A percentile compares a stretch with the other conserved stretches of the same genome.
These are phyloP conservation scores for Pachyseris speciosa DNA, from an alignment of 64 coral and sea anemone genomes.

Conservation along the genomic window DNA sequence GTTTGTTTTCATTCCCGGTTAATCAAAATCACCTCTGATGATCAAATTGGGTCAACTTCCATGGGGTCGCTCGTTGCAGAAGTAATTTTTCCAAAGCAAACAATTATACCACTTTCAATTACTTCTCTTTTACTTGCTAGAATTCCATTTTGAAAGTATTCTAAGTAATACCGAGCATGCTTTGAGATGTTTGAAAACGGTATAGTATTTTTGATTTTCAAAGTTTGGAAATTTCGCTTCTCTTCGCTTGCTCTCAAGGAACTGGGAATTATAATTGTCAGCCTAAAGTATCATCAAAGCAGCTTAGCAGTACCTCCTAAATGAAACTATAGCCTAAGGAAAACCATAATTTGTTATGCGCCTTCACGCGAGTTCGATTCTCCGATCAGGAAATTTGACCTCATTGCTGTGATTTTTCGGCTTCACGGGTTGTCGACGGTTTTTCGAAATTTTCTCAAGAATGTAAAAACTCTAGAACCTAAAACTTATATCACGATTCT, in stretches of 20 bases:
- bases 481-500: conserved; percentile 30
- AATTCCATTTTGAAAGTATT: conserved; percentile 6
- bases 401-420: conserved; percentile 32
- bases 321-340: conserved; percentile 23
- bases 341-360: conserved; percentile 39
- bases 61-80: too few relatives aligned
- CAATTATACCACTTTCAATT: too few relatives aligned
- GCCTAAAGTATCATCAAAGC: not conserved
- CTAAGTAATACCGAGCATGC: conserved; percentile 27
- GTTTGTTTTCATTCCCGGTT: too few relatives aligned
- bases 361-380: conserved; percentile 37
- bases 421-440: conserved; percentile 20
- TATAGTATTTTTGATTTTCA: conserved; percentile 28
- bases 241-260: not conserved
- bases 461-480: conserved; percentile 49
- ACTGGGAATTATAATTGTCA: not conserved
- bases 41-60: too few relatives aligned
- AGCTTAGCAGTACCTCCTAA: conserved; percentile 6
- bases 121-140: too few relatives aligned
- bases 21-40: too few relatives aligned
- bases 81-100: too few relatives aligned
- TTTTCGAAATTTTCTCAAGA: conserved; percentile 40
- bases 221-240: conserved; percentile 25
- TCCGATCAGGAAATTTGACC: conserved; percentile 31
- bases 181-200: conserved; percentile 43